These are phyloP conservation scores for Coracopsis vasa DNA, from an alignment of 2,113 vertebrate genomes.

Conservation along the genomic window DNA sequence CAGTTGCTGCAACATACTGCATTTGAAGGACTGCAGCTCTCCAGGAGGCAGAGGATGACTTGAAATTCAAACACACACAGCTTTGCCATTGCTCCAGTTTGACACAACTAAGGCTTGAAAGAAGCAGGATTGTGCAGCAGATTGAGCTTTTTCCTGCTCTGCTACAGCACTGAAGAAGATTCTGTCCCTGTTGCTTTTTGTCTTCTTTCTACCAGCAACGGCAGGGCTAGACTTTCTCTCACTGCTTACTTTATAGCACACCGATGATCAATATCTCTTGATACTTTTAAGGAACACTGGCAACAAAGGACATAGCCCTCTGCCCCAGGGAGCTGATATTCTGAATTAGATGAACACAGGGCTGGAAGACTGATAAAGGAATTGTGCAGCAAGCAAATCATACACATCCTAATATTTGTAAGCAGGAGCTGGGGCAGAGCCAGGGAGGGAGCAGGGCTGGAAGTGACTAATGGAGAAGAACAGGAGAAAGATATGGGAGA, in stretches of 20 bases:
- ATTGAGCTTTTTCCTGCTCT: background rate
- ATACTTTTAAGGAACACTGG: slow-evolving; percentile 43
- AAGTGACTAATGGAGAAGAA: background rate
- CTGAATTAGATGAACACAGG: slow-evolving; percentile 27
- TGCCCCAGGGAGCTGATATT: background rate
- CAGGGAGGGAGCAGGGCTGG: background rate
- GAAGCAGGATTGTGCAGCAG: background rate
- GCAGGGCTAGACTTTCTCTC: background rate
- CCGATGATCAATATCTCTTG: background rate
- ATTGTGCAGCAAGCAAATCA: slow-evolving; percentile 31
- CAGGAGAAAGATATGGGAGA: background rate
- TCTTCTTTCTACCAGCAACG: background rate
- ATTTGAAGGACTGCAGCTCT: background rate
- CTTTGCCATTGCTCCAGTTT: background rate
- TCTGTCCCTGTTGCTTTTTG: background rate
- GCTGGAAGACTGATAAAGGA: slow-evolving; percentile 49
- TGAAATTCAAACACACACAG: background rate
- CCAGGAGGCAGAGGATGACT: background rate
- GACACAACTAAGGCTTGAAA: background rate
- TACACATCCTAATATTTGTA: slow-evolving; percentile 40
- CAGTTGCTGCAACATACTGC: background rate
- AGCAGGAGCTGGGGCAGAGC: slow-evolving; percentile 13
- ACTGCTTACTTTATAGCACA: background rate
- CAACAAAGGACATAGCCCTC: slow-evolving; percentile 36
- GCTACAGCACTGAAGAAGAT: background rate